Evolutionary conservation across 2,797 vertebrate genomes (phyloP).

Genomic region (Antennarius maculatus): DNA sequence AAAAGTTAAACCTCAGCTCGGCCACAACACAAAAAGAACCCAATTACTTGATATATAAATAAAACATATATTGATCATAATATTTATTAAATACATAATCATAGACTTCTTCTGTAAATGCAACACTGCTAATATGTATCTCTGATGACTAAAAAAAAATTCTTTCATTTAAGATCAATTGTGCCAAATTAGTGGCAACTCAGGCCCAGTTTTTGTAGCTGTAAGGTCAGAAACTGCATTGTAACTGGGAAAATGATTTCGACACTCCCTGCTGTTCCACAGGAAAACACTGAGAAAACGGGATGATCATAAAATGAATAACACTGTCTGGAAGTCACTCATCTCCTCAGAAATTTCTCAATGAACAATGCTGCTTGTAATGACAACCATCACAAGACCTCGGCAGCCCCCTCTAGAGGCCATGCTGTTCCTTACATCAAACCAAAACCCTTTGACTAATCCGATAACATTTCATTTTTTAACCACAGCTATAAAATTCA

Average conservation of each 20-base stretch:
- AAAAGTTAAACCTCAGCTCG: constrained; percentile 58
- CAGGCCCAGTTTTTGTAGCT: constrained; percentile 40
- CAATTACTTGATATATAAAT: constrained; percentile 78
- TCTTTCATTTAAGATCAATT: constrained; percentile 20
- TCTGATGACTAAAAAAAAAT: constrained; percentile 28
- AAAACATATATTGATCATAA: constrained; percentile 75
- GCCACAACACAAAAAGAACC: constrained; percentile 40
- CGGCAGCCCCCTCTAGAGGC: constrained; percentile 33
- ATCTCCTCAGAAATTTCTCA: constrained; percentile 35
- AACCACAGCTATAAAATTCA: constrained; percentile 15
- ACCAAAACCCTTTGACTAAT: not conserved
- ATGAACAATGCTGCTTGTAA: constrained; percentile 39
- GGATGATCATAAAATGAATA: constrained; percentile 38
- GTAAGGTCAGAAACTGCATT: constrained; percentile 65
- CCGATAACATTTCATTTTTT: constrained; percentile 1
- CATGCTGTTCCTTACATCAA: constrained; percentile 17
- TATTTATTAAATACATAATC: constrained; percentile 68
- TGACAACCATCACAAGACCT: constrained; percentile 4
- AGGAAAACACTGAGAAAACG: constrained; percentile 64
- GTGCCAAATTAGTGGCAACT: constrained; percentile 46
- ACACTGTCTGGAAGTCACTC: constrained; percentile 61
- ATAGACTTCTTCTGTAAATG: constrained; percentile 68
- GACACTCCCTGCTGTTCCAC: constrained; percentile 70
- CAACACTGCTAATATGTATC: constrained; percentile 66
- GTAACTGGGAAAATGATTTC: constrained; percentile 48